These are phyloP conservation scores for Brachypteracias leptosomus DNA, from an alignment of 2,113 vertebrate species.

Conservation along the genomic window DNA sequence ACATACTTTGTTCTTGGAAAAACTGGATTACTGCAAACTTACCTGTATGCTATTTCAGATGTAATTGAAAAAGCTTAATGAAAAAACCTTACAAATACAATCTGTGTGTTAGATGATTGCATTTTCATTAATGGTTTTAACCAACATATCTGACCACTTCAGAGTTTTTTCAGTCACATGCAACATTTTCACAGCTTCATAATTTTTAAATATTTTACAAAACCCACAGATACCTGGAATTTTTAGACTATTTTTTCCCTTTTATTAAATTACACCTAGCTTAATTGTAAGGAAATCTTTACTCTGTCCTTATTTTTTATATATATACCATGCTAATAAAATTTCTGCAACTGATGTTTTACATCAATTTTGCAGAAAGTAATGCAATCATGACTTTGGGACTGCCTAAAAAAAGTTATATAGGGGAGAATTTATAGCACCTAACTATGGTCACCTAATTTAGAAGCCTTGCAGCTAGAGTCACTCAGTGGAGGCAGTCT, in stretches of 20 bases:
- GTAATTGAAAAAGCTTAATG: background rate
- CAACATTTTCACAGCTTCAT: background rate
- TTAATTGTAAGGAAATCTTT: background rate
- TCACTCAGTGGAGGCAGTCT: background rate
- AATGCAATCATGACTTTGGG: background rate
- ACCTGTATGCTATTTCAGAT: background rate
- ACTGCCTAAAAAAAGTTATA: background rate
- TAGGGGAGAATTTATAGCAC: background rate
- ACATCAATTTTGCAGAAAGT: background rate
- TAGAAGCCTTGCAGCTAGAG: background rate
- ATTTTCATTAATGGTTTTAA: background rate
- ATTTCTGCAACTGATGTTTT: background rate
- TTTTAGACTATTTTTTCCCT: background rate
- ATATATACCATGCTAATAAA: background rate
- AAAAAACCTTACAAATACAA: background rate
- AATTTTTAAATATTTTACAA: background rate
- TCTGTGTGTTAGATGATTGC: background rate
- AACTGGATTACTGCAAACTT: background rate
- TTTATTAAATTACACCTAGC: background rate
- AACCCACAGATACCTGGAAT: background rate
- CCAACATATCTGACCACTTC: background rate
- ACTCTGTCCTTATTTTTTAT: background rate
- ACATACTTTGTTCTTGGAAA: background rate
- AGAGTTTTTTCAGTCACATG: background rate
- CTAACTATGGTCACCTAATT: background rate